Conservation (phyloP, 2,888 invertebrate species). For the Enchytraeus crypticus region DNA sequence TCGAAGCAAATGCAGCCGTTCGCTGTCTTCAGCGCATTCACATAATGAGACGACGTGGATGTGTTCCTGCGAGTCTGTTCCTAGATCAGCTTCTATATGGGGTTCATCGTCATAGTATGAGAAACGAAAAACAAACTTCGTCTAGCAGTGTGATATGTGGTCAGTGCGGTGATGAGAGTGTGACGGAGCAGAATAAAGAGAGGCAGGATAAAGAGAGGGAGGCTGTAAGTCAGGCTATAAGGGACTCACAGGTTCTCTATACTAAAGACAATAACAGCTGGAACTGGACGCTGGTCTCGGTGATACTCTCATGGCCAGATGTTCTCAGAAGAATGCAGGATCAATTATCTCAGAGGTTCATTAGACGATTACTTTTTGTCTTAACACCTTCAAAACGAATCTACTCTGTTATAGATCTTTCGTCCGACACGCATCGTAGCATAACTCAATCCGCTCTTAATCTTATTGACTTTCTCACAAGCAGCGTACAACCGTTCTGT, state of each 20-base stretch:
- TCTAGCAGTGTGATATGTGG: no score
- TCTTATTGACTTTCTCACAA: conserved; percentile 65
- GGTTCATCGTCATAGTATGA: conserved; percentile 7
- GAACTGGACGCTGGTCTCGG: conserved; percentile 85
- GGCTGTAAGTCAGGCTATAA: conserved; percentile 51
- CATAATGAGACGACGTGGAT: conserved; percentile 67
- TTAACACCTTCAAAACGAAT: conserved; percentile 77
- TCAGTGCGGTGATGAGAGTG: no score
- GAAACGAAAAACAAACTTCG: no score
- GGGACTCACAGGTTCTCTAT: conserved; percentile 71
- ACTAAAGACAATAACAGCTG: conserved; percentile 70
- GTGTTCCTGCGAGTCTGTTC: conserved; percentile 67
- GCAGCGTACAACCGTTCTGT: conserved; percentile 54
- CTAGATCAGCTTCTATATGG: conserved; percentile 50
- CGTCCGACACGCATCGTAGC: conserved; percentile 49
- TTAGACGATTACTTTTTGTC: conserved; percentile 71
- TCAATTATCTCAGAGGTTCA: conserved; percentile 56
- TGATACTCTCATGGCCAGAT: conserved; percentile 58
- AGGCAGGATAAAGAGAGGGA: conserved; percentile 17
- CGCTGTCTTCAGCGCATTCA: conserved; percentile 64
- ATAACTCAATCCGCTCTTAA: conserved; percentile 54
- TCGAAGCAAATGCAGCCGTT: conserved; percentile 70
- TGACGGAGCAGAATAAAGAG: no score
- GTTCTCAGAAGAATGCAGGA: conserved; percentile 59
- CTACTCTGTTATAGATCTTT: conserved; percentile 74